These are phyloP conservation scores for Ophiodon elongatus DNA, from an alignment of 2,113 vertebrate species.

Conservation along the genomic window DNA sequence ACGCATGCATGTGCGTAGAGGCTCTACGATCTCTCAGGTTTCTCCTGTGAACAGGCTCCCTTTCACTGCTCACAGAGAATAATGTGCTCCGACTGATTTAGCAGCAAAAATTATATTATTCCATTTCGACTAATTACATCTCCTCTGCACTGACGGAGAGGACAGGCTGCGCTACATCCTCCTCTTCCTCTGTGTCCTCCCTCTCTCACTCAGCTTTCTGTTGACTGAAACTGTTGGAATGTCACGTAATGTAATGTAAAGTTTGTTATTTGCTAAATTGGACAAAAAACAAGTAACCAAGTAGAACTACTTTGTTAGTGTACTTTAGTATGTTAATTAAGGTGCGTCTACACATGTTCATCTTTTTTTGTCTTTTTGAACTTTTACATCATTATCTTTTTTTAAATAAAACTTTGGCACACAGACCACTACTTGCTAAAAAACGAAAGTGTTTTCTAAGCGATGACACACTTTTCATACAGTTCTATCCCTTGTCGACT, in stretches of 20 bases:
- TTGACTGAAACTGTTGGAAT: slow-evolving; percentile 38
- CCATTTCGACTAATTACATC: slow-evolving; percentile 76
- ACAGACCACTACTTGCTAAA: background rate
- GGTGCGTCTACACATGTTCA: background rate
- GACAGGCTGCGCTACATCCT: slow-evolving; percentile 28
- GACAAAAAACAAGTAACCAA: slow-evolving; percentile 9
- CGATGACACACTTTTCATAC: background rate
- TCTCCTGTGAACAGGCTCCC: slow-evolving; percentile 68
- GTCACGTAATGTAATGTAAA: slow-evolving; percentile 49
- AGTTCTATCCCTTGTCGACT: background rate
- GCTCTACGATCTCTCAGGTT: slow-evolving; percentile 63
- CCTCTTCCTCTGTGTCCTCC: slow-evolving; percentile 16
- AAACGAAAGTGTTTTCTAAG: background rate
- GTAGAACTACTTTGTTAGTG: background rate
- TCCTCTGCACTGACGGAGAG: slow-evolving; percentile 45
- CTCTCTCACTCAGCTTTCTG: slow-evolving; percentile 32
- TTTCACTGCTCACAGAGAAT: slow-evolving; percentile 62
- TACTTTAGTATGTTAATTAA: background rate
- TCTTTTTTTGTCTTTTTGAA: background rate
- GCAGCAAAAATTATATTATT: slow-evolving; percentile 79
- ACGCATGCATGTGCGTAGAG: background rate
- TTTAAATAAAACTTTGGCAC: background rate
- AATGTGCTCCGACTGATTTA: slow-evolving; percentile 72
- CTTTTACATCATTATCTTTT: background rate
- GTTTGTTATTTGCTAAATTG: slow-evolving; percentile 18